These are phyloP conservation scores for Poecilia wingei DNA, from an alignment of 2,797 vertebrate species.

Conservation along the genomic window DNA sequence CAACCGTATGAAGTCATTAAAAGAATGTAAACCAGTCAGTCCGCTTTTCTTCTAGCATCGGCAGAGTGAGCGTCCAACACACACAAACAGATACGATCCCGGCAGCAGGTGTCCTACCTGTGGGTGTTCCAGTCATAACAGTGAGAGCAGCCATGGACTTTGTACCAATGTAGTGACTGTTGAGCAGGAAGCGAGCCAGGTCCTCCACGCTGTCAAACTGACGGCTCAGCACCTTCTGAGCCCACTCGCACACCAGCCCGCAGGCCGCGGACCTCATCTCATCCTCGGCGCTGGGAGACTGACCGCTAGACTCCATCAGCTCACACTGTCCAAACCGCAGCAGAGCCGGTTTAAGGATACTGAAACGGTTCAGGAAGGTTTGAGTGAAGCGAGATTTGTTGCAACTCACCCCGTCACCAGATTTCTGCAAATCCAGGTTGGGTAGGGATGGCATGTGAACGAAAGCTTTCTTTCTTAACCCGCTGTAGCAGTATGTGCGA, in stretches of 20 bases:
- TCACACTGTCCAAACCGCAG: constrained; percentile 84
- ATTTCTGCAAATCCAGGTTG: constrained; percentile 96
- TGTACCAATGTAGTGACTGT: constrained; percentile 97
- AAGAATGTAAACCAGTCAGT: not conserved
- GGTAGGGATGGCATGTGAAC: constrained; percentile 99
- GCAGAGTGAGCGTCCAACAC: not conserved
- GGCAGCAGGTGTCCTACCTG: constrained; percentile 80
- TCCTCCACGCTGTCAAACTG: constrained; percentile 97
- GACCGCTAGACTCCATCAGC: constrained; percentile 89
- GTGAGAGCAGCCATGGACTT: constrained; percentile 98
- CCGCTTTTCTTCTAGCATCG: not conserved
- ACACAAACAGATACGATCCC: not conserved
- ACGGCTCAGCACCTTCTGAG: constrained; percentile 97
- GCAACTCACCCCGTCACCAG: constrained; percentile 92
- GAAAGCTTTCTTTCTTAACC: constrained; percentile 98
- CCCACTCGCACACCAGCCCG: constrained; percentile 97
- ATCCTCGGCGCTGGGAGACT: constrained; percentile 93
- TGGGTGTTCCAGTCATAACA: constrained; percentile 95
- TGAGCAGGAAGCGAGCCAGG: constrained; percentile 95
- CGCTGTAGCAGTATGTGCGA: constrained; percentile 98
- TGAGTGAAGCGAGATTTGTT: not conserved
- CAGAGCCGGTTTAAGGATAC: constrained; percentile 14
- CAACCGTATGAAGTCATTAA: not conserved
- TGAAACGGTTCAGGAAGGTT: not conserved
- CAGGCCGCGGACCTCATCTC: constrained; percentile 96